Conservation (phyloP, 1,140 invertebrate species). For the Whitmania pigra region DNA sequence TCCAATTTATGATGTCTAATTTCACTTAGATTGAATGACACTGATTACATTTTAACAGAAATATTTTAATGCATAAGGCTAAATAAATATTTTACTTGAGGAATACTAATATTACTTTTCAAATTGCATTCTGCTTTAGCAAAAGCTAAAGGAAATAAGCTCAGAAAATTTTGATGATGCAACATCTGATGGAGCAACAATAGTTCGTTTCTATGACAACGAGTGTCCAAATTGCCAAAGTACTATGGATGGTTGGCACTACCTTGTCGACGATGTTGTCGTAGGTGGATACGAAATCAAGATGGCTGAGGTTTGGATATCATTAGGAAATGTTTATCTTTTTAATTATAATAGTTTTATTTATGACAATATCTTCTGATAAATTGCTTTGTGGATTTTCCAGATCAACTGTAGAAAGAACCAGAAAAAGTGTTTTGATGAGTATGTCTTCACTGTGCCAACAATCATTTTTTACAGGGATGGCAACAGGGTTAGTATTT, state of each 20-base stretch:
- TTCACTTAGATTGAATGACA: too few species aligned
- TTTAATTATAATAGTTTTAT: too few species aligned
- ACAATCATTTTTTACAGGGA: conserved; percentile 4
- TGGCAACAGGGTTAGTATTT: not conserved
- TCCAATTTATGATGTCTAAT: too few species aligned
- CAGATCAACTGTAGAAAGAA: conserved; percentile 3
- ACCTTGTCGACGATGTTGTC: not conserved
- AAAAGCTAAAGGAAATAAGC: too few species aligned
- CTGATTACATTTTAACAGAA: too few species aligned
- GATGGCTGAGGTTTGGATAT: not conserved
- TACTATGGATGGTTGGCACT: not conserved
- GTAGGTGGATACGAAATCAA: not conserved
- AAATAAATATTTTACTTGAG: too few species aligned
- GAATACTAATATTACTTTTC: too few species aligned
- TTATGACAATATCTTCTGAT: too few species aligned
- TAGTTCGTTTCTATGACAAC: not conserved
- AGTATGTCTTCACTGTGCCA: not conserved
- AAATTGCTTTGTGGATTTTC: not conserved
- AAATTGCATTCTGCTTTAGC: too few species aligned
- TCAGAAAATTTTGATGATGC: too few species aligned
- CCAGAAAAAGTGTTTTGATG: not conserved
- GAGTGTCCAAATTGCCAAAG: not conserved
- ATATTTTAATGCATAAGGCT: too few species aligned
- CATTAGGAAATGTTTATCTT: too few species aligned
- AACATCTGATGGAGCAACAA: not conserved